Evolutionary conservation across 2,888 invertebrate species (phyloP).

Genomic region (Drosophila conformis): DNA sequence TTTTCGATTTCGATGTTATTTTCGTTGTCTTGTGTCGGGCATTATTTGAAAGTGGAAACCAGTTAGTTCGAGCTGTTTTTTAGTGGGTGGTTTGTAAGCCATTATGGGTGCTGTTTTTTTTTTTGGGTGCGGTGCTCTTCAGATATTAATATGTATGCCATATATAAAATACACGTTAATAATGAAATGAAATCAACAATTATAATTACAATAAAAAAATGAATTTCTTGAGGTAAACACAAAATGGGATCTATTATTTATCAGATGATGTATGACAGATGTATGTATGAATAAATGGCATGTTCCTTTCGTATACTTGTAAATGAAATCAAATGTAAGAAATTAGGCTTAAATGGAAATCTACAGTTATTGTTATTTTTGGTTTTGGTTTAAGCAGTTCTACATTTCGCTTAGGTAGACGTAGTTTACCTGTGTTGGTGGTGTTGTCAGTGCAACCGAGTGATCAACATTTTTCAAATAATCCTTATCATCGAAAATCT

Average conservation of each 20-base stretch:
- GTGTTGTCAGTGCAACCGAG: constrained; percentile 86
- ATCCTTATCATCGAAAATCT: constrained; percentile 96
- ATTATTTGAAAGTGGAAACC: constrained; percentile 32
- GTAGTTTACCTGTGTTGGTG: constrained; percentile 86
- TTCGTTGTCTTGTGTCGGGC: constrained; percentile 9
- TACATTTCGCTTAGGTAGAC: constrained; percentile 56
- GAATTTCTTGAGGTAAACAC: constrained; percentile 75
- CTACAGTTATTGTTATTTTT: constrained; percentile 2
- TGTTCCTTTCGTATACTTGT: constrained; percentile 13
- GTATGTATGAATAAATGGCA: constrained; percentile 10
- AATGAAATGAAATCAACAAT: constrained; percentile 52
- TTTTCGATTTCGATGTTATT: constrained; percentile 18
- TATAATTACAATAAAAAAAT: constrained; percentile 69
- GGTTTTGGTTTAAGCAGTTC: background rate
- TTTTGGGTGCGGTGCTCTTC: constrained; percentile 63
- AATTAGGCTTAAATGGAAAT: constrained; percentile 31
- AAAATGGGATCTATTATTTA: constrained; percentile 64
- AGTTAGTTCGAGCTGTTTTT: constrained; percentile 41
- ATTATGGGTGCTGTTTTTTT: constrained; percentile 41
- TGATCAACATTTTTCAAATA: constrained; percentile 92
- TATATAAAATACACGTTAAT: constrained; percentile 18
- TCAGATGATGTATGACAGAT: constrained; percentile 12
- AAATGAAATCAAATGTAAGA: constrained; percentile 49
- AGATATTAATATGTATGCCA: constrained; percentile 33
- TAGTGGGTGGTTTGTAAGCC: constrained; percentile 26